phyloP scores from a whole-genome alignment of 2,113 vertebrate genomes.

The Aspiorhynchus laticeps region DNA sequence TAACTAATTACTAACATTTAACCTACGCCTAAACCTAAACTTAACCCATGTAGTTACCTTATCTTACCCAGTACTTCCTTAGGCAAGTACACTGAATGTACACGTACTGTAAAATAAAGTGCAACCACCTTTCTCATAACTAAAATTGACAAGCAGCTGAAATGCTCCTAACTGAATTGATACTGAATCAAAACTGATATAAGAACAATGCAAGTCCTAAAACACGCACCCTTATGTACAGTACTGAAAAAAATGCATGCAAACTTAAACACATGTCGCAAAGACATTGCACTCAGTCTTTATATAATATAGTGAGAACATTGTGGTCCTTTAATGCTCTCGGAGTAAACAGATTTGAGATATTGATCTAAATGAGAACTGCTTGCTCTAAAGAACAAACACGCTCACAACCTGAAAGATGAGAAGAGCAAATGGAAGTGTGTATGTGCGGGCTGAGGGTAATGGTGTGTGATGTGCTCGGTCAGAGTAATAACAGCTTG shows the following conservation, averaged over 20 bases:
- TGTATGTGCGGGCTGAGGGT: background rate
- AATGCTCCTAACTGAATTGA: background rate
- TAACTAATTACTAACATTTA: no score
- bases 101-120: no score
- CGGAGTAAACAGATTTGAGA: background rate
- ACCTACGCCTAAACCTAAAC: no score
- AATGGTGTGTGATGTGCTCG: background rate
- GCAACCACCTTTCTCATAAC: background rate
- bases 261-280: background rate
- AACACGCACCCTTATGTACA: background rate
- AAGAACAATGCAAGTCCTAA: background rate
- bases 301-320: slow-evolving; percentile 24
- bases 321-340: background rate
- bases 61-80: no score
- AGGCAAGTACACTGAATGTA: no score
- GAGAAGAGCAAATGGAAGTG: background rate
- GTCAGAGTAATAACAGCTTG: slow-evolving; percentile 2
- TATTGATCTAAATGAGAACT: slow-evolving; percentile 21
- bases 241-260: background rate
- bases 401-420: background rate
- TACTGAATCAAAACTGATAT: background rate
- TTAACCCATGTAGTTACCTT: no score
- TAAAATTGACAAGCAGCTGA: background rate
- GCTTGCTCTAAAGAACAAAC: background rate
- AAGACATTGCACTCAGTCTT: background rate